phyloP scores from a whole-genome alignment of 1,140 invertebrate genomes.

The Liolophura sinensis region DNA sequence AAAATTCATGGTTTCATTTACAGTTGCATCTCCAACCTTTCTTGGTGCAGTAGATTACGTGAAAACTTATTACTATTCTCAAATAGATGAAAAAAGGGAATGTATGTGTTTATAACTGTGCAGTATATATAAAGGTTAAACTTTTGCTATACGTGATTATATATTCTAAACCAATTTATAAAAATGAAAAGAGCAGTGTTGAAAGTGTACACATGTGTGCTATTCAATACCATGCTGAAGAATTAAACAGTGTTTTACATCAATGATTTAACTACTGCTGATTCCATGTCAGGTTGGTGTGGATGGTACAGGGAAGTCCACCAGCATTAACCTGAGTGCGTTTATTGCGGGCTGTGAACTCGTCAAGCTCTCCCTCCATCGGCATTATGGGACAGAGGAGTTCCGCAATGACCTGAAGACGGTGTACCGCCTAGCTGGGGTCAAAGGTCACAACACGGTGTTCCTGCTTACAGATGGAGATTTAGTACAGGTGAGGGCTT shows the following conservation, averaged over 20 bases:
- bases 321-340: constrained; percentile 48
- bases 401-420: constrained; percentile 78
- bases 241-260: background rate
- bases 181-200: too few species aligned
- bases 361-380: constrained; percentile 63
- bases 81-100: too few species aligned
- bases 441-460: constrained; percentile 50
- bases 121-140: too few species aligned
- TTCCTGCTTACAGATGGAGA: constrained; percentile 57
- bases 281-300: constrained; percentile 50
- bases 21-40: too few species aligned
- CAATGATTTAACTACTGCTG: constrained; percentile 7
- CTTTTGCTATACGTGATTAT: too few species aligned
- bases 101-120: too few species aligned
- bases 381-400: constrained; percentile 75
- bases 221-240: too few species aligned
- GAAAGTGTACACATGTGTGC: too few species aligned
- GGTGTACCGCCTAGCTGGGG: constrained; percentile 63
- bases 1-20: too few species aligned
- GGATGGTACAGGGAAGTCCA: constrained; percentile 57
- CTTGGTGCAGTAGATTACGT: too few species aligned
- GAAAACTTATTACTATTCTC: too few species aligned
- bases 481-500: constrained; percentile 68
- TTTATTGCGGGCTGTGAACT: constrained; percentile 53
- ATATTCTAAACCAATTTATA: too few species aligned